These are phyloP conservation scores for Protosalanx chinensis DNA, from an alignment of 2,797 vertebrate genomes.

Conservation along the genomic window DNA sequence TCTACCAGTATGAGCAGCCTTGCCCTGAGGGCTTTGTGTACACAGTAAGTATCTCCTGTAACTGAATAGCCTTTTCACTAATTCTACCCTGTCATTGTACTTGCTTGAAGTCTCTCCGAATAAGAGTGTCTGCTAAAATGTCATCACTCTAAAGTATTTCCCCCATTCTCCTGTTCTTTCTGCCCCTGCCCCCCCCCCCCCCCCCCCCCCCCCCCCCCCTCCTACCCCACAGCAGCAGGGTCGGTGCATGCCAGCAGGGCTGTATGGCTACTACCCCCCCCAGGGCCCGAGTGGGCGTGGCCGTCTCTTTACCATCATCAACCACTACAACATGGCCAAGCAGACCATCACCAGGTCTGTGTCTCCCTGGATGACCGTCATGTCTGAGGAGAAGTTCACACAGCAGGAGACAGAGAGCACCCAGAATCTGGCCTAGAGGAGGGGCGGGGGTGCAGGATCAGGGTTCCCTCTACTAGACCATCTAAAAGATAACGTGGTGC, in stretches of 20 bases:
- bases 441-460: slow-evolving; percentile 9
- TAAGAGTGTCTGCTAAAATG: no score
- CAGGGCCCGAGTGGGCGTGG: slow-evolving; percentile 86
- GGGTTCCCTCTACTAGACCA: background rate
- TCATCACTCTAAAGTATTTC: no score
- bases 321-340: slow-evolving; percentile 94
- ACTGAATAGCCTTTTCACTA: background rate
- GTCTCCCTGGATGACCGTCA: slow-evolving; percentile 93
- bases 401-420: slow-evolving; percentile 91
- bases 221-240: slow-evolving; percentile 77
- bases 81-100: background rate
- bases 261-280: slow-evolving; percentile 88
- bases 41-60: slow-evolving; percentile 76
- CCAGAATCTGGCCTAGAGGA: slow-evolving; percentile 85
- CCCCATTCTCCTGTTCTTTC: background rate
- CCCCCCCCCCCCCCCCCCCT: background rate
- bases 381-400: slow-evolving; percentile 92
- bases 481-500: slow-evolving; percentile 35
- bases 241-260: slow-evolving; percentile 87
- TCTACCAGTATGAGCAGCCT: slow-evolving; percentile 93
- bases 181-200: background rate
- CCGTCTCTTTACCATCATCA: slow-evolving; percentile 91
- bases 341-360: slow-evolving; percentile 91
- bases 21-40: slow-evolving; percentile 92
- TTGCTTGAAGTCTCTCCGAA: no score